Conservation (phyloP, 2,797 vertebrate species). For the Anomalospiza imberbis region DNA sequence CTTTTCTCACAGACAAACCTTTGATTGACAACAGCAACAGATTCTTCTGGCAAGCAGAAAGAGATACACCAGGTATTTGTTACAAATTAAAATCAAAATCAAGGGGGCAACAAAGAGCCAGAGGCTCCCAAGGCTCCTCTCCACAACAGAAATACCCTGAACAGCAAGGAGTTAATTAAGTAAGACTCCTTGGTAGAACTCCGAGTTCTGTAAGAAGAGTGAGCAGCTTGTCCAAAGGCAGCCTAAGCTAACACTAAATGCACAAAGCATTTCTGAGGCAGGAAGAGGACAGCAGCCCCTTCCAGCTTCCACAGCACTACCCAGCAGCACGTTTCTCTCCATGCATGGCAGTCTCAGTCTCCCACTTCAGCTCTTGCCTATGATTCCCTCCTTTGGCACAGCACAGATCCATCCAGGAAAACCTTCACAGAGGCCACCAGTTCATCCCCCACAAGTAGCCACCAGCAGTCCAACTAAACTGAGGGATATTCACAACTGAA, state of each 20-base stretch:
- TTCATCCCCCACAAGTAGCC: background rate
- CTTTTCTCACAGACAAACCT: background rate
- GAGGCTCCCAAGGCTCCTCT: background rate
- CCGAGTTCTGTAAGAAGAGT: background rate
- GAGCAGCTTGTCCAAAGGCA: background rate
- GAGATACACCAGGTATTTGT: background rate
- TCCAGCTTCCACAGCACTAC: background rate
- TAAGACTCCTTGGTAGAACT: background rate
- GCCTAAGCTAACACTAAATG: background rate
- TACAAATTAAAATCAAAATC: background rate
- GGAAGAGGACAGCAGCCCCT: background rate
- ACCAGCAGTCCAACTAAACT: background rate
- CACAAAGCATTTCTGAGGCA: background rate
- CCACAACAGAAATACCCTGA: background rate
- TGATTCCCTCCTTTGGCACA: background rate
- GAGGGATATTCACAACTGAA: background rate
- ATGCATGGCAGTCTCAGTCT: background rate
- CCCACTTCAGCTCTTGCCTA: background rate
- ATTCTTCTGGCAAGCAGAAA: background rate
- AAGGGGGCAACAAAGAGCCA: background rate
- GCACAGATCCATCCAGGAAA: background rate
- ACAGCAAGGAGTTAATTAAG: background rate
- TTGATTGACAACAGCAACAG: background rate
- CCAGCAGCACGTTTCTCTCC: background rate
- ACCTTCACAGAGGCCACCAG: background rate